Base-by-base conservation (phyloP, 2,113 vertebrate genomes). In the Mobula birostris region DNA sequence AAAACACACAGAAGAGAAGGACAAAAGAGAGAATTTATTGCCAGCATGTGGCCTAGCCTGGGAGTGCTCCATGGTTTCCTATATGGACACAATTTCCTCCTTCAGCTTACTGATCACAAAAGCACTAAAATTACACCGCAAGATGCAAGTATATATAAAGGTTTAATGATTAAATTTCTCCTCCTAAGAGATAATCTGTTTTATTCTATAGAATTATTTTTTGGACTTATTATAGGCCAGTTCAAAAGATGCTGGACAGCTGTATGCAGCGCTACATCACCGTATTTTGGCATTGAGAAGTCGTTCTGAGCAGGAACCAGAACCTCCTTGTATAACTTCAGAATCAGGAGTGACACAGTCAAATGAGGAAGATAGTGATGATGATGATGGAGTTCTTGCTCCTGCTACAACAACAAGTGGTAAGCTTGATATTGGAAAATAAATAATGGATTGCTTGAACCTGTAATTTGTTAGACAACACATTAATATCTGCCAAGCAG, bases 181-280 rank as follows among this genome's bases (percentile, higher is more conserved):
- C 56, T 66, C 58, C n/a, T 66, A 29, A 8, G 21, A 68, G 85
- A 66, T 32, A n/a, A 90, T 66, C n/a, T 66, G 29, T 90, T 90
- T 90, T 32, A 90, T 66, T 15, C 58, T 6, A 19, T 21, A n/a
- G 61, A 29, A 68, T 90, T 19, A 32, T 90, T n/a, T 66, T n/a
- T 90, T 90, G 61, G 15, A 68, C 29, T 66, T 95, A 83, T 29
- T 88, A 0, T 74, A 99, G 99, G 98, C 98, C 76, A 99, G 98
- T 95, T 99, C 99, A 90, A 99, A 99, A 96, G 99, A 99, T 94
- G 97, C 98, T 0, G 99, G 99, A 94, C 99, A 99, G 95, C 95
- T 99, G 94, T 99, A 97, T 0, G 98, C 98, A 0, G 98, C 99
- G 0, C 96, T 99, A 94, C 99, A 99, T 96, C 98, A 99, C 95